These are phyloP conservation scores for Stramonita haemastoma DNA, from an alignment of 2,888 invertebrate genomes.

Conservation along the genomic window DNA sequence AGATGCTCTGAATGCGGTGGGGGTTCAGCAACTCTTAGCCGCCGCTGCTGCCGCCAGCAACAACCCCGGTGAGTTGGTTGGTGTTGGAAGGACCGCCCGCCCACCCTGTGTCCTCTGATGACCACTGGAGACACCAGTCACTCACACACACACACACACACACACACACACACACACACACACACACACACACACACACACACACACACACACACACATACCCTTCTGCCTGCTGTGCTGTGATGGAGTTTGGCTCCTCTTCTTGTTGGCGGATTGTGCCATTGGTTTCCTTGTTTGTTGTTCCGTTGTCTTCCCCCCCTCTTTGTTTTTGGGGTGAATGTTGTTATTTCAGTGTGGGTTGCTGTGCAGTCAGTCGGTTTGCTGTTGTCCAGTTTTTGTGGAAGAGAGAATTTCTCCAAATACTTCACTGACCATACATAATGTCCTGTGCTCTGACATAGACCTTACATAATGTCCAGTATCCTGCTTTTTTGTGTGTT, in stretches of 20 bases:
- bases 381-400: neutral
- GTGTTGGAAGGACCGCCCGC: slow-evolving; percentile 21
- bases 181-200: too few species aligned
- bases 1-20: slow-evolving; percentile 42
- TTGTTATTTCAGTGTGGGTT: neutral
- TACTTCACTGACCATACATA: too few species aligned
- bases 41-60: slow-evolving; percentile 55
- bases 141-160: too few species aligned
- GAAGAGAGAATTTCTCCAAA: too few species aligned
- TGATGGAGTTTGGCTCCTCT: neutral
- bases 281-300: neutral
- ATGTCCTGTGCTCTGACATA: too few species aligned
- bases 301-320: neutral
- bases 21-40: slow-evolving; percentile 53
- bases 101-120: neutral
- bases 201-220: too few species aligned
- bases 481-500: too few species aligned
- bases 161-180: too few species aligned
- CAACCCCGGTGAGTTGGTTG: slow-evolving; percentile 67
- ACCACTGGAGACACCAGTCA: neutral
- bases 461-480: too few species aligned
- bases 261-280: neutral
- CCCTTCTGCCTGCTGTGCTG: neutral
- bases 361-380: slow-evolving; percentile 4
- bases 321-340: neutral